Conservation (phyloP, 1,140 invertebrate species). For the Macrobrachium nipponense region DNA sequence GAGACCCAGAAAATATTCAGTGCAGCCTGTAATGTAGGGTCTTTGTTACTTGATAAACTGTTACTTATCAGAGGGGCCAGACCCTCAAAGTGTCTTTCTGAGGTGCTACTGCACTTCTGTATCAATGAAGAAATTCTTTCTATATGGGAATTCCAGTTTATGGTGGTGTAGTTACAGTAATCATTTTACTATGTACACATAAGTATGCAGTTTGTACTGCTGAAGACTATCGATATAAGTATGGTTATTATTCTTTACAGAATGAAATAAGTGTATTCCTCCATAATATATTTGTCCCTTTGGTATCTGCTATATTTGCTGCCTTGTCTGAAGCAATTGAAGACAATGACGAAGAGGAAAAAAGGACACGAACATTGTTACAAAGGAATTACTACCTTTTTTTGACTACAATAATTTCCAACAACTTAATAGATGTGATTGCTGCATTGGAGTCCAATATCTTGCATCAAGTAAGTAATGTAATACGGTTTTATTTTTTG, state of each 20-base stretch:
- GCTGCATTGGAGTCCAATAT: conserved; percentile 68
- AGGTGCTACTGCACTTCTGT: too few relatives aligned
- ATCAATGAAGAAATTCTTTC: too few relatives aligned
- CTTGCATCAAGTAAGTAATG: conserved; percentile 60
- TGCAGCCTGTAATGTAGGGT: too few relatives aligned
- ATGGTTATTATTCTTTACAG: conserved; percentile 69
- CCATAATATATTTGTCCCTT: conserved; percentile 72
- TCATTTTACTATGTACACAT: background rate
- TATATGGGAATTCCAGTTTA: too few relatives aligned
- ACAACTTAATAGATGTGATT: conserved; percentile 72
- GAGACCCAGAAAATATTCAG: too few relatives aligned
- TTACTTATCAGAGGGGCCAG: too few relatives aligned
- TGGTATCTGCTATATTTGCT: conserved; percentile 71
- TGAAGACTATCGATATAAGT: background rate
- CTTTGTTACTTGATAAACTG: too few relatives aligned
- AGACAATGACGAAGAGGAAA: conserved; percentile 71
- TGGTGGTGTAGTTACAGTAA: too few relatives aligned
- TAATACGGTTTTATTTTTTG: background rate
- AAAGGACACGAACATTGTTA: conserved; percentile 71
- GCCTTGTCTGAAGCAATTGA: conserved; percentile 70
- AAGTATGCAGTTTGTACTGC: background rate
- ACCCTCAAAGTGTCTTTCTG: too few relatives aligned
- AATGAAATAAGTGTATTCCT: conserved; percentile 73
- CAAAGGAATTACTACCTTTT: conserved; percentile 74
- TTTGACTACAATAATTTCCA: conserved; percentile 71